Base-by-base conservation (phyloP, 2,797 vertebrate species). In the Poeciliopsis gracilis region DNA sequence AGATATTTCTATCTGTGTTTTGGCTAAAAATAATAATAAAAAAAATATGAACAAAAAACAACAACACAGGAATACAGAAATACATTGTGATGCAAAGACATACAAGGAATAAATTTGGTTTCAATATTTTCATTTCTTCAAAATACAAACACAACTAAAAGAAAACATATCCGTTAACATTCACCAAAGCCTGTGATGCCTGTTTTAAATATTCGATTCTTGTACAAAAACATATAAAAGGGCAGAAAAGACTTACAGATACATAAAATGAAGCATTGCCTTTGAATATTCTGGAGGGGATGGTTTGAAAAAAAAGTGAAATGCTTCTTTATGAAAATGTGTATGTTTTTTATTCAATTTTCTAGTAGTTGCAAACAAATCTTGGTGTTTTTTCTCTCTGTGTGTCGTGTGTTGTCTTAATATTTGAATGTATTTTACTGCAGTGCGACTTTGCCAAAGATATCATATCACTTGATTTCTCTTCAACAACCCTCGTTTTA, bases 361-460 rank as follows among this genome's bases (percentile, higher is more conserved):
- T 97, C 97, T 98, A 98, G 98, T 99, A 98, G 97, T 96, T 97
- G 92, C 91, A 90, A 95, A 96, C 95, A 96, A 95, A 95, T 96
- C 93, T 97, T 96, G 96, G 96, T 98, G 98, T 97, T 96, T 97
- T 97, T 97, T 94, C 94, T 94, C 92, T 91, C 90, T 87, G 92
- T 96, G 98, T 98, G 97, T 96, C 73, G 97, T 98, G 97, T 97
- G 96, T 98, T 96, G 97, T 99, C 96, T 98, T 97, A 97, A 97
- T 98, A 99, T 99, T 97, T 98, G 97, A 99, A 98, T 99, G 98
- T 99, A 99, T 97, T 97, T 95, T 97, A 97, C 97, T 97, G 97
- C 97, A 96, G 97, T 99, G 97, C 97, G 95, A 97, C 97, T 98
- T 99, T 99, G 98, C 98, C 98, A 99, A 99, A 99, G 98, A 99